Percentiles rank a stretch among this genome's conserved stretches.
These are phyloP conservation scores for Uloborus diversus DNA, from an alignment of 1,140 invertebrate genomes.

Conservation along the genomic window DNA sequence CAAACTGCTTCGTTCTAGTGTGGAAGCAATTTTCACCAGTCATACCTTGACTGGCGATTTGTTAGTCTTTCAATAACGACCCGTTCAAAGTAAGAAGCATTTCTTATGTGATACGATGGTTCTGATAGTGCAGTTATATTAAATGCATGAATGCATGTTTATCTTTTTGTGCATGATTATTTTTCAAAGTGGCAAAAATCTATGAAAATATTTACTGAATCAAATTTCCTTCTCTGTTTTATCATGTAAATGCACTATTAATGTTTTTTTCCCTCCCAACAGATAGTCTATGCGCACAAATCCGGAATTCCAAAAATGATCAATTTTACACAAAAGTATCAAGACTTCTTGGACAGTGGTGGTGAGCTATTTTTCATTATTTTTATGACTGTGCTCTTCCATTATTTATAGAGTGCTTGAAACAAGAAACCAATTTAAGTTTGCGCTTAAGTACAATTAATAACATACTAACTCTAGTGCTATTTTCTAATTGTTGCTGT, in stretches of 20 bases:
- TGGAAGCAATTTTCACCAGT: no score
- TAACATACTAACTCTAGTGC: not conserved
- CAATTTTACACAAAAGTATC: constrained; percentile 45
- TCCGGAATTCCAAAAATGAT: constrained; percentile 19
- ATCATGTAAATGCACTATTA: not conserved
- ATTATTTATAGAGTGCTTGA: not conserved
- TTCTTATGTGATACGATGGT: no score
- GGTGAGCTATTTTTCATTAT: constrained; percentile 13
- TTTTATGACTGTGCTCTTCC: not conserved
- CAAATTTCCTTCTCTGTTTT: no score
- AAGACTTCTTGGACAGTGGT: constrained; percentile 43
- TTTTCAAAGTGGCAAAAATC: no score
- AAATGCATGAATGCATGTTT: no score
- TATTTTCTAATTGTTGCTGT: not conserved
- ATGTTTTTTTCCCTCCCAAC: not conserved
- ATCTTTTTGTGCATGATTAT: no score
- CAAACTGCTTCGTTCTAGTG: no score
- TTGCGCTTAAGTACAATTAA: not conserved
- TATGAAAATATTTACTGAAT: no score
- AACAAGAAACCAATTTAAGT: not conserved
- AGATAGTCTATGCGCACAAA: constrained; percentile 32
- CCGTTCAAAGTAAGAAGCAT: no score
- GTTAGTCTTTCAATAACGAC: no score
- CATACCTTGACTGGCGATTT: no score
- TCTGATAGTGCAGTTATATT: no score